phyloP scores from a whole-genome alignment of 1,140 invertebrate genomes.

The Coptotermes formosanus region DNA sequence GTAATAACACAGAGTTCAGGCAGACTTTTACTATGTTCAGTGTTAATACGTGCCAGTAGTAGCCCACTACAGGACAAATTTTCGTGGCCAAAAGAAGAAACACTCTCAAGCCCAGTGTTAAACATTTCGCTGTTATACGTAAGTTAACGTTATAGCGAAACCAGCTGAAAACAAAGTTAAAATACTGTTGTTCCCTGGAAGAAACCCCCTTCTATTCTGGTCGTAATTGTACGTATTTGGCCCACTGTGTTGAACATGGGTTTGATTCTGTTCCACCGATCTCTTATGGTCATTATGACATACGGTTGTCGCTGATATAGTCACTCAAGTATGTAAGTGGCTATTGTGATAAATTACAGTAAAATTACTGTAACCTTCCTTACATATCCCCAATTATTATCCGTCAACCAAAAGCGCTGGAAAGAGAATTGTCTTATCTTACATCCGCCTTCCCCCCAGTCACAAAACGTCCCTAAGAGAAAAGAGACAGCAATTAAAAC shows the following conservation, averaged over 20 bases:
- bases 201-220: not conserved
- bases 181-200: not conserved
- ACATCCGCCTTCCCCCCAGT: not conserved
- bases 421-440: slow-evolving; percentile 2
- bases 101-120: not conserved
- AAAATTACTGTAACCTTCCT: not conserved
- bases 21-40: too few species aligned
- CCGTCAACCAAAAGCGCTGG: not conserved
- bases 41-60: too few species aligned
- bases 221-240: not conserved
- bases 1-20: too few species aligned
- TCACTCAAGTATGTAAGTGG: not conserved
- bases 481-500: slow-evolving; percentile 7
- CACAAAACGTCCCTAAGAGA: not conserved
- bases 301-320: not conserved
- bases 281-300: not conserved
- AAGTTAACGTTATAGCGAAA: not conserved
- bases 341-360: slow-evolving; percentile 1
- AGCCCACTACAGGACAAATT: too few species aligned
- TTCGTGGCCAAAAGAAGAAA: not conserved
- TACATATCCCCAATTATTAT: slow-evolving; percentile 6
- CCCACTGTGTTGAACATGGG: not conserved
- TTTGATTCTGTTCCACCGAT: not conserved
- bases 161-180: not conserved
- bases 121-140: not conserved